Conservation (phyloP, 2,113 vertebrate species). For the Lagopus leucura region DNA sequence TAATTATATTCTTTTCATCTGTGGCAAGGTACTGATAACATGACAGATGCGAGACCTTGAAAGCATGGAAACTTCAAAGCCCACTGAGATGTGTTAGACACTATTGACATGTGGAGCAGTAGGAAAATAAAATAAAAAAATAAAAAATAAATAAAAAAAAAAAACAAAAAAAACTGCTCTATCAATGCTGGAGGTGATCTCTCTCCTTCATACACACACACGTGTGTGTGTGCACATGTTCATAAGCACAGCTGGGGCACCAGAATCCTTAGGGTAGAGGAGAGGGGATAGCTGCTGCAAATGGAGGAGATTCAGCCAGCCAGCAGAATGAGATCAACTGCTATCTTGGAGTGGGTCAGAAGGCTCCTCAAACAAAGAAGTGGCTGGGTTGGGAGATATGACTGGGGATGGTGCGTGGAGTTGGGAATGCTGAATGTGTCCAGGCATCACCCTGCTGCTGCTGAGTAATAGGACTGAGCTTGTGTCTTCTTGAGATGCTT, state of each 20-base stretch:
- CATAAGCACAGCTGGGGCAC: accelerated
- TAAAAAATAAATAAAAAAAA: background rate
- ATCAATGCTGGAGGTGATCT: background rate
- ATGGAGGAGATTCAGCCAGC: background rate
- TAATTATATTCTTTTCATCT: conserved; percentile 72
- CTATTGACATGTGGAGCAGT: conserved; percentile 28
- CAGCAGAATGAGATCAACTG: background rate
- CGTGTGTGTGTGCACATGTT: accelerated
- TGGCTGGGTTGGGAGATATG: background rate
- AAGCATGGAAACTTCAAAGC: conserved; percentile 67
- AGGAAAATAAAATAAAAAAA: conserved; percentile 22
- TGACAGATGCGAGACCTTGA: conserved; percentile 64
- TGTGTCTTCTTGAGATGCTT: background rate
- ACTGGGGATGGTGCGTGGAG: background rate
- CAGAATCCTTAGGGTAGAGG: background rate
- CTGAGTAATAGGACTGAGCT: background rate
- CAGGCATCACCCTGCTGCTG: accelerated
- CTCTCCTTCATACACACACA: background rate
- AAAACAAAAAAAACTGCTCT: background rate
- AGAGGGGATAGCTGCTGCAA: background rate
- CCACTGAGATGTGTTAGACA: conserved; percentile 22
- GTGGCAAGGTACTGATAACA: conserved; percentile 17
- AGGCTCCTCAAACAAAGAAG: background rate
- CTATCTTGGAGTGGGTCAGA: background rate
- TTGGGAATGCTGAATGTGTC: accelerated